A percentile compares a stretch with the other conserved stretches of the same genome.
phyloP scores from a whole-genome alignment of 2,797 vertebrate species.

The Danio aesculapii region DNA sequence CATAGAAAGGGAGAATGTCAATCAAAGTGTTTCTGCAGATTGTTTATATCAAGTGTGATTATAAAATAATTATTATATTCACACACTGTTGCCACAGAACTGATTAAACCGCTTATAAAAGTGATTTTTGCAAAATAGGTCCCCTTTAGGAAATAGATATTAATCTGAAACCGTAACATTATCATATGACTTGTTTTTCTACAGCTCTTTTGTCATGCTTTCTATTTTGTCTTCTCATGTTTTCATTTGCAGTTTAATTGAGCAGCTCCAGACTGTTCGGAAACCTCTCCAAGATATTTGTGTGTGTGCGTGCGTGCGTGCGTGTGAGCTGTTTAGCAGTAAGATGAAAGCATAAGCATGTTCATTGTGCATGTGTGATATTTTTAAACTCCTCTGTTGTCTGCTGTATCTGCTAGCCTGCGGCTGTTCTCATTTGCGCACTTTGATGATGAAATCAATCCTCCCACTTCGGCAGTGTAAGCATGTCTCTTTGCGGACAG shows the following conservation, averaged over 20 bases:
- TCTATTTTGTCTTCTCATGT: background rate
- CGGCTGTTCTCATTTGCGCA: conserved; percentile 28
- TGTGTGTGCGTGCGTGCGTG: no score
- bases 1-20: no score
- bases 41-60: no score
- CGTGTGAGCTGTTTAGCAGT: background rate
- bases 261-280: background rate
- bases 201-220: background rate
- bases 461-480: conserved; percentile 21
- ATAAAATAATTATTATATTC: no score
- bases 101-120: no score
- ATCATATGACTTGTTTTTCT: background rate
- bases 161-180: background rate
- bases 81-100: no score
- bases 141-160: background rate
- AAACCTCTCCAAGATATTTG: background rate
- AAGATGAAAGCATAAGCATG: background rate
- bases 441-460: conserved; percentile 54
- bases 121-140: no score
- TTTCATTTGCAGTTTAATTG: background rate
- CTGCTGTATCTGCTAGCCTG: conserved; percentile 41
- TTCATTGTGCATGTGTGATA: conserved; percentile 29
- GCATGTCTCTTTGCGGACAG: conserved; percentile 5
- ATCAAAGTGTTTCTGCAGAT: no score
- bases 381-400: conserved; percentile 34